Percentiles rank a stretch among this genome's conserved stretches.
phyloP scores from a whole-genome alignment of 2,113 vertebrate genomes.

The Polypterus bichir region DNA sequence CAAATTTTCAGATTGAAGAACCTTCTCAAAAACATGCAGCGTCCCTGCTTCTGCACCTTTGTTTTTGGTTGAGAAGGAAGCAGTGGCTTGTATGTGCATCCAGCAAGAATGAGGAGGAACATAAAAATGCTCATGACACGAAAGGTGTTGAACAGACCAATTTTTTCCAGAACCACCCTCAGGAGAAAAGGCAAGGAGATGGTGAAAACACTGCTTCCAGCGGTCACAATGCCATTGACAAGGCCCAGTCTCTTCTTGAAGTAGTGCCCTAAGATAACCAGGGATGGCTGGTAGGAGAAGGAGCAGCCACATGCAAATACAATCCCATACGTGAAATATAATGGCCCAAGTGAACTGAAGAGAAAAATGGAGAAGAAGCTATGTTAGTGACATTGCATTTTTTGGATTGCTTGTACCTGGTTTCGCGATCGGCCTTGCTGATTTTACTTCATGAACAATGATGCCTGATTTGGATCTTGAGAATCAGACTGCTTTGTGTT shows the following conservation, averaged over 20 bases:
- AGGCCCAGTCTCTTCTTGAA: slow-evolving; percentile 90
- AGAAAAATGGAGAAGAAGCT: slow-evolving; percentile 9
- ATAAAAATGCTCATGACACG: slow-evolving; percentile 68
- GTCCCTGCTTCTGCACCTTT: slow-evolving; percentile 32
- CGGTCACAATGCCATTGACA: slow-evolving; percentile 91
- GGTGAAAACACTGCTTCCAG: slow-evolving; percentile 87
- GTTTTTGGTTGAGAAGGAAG: slow-evolving; percentile 31
- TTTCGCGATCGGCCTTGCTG: no score
- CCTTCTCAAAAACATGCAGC: slow-evolving; percentile 39
- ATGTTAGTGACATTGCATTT: no score
- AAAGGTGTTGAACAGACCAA: slow-evolving; percentile 60
- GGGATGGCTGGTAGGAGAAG: slow-evolving; percentile 88
- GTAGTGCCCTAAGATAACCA: slow-evolving; percentile 91
- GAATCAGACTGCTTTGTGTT: no score
- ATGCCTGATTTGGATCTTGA: no score
- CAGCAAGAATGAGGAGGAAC: slow-evolving; percentile 76
- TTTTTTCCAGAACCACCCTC: slow-evolving; percentile 33
- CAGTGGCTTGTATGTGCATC: slow-evolving; percentile 77
- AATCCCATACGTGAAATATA: slow-evolving; percentile 91
- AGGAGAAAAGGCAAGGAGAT: slow-evolving; percentile 71
- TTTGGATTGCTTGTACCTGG: no score
- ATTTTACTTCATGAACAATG: no score
- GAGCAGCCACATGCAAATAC: slow-evolving; percentile 91
- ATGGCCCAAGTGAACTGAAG: slow-evolving; percentile 64
- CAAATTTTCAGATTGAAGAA: slow-evolving; percentile 81